These are phyloP conservation scores for Macrostomum cliftonense DNA, from an alignment of 2,888 invertebrate species.

Conservation along the genomic window DNA sequence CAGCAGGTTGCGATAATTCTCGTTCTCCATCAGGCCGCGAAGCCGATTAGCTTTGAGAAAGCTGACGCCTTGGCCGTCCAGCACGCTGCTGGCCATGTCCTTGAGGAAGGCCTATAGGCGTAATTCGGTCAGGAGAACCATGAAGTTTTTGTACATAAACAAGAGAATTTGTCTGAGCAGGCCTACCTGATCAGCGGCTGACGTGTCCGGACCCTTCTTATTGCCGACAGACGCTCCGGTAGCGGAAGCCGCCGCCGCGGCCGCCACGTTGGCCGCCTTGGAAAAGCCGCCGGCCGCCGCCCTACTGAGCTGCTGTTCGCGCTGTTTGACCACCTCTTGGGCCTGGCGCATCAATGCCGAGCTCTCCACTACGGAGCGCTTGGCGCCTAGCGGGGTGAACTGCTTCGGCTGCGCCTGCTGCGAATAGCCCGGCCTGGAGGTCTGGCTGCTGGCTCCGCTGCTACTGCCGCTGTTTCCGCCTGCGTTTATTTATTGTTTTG, in stretches of 20 bases:
- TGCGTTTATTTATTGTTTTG: no score
- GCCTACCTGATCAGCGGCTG: neutral
- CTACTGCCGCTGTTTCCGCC: no score
- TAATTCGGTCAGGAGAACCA: no score
- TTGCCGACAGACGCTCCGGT: neutral
- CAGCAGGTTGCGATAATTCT: constrained; percentile 84
- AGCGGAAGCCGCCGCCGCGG: neutral
- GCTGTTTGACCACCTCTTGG: neutral
- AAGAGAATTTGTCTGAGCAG: no score
- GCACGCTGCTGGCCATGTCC: constrained; percentile 63
- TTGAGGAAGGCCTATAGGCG: constrained; percentile 73
- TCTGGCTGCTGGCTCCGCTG: neutral
- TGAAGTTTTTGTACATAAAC: no score
- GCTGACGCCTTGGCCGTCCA: constrained; percentile 80
- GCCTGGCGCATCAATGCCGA: neutral
- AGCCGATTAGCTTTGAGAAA: constrained; percentile 81
- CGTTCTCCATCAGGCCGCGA: constrained; percentile 92
- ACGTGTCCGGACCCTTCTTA: neutral
- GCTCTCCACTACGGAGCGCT: constrained; percentile 1
- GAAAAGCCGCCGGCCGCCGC: neutral
- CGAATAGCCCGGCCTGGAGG: neutral
- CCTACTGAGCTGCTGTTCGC: neutral
- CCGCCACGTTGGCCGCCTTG: neutral
- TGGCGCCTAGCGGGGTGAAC: neutral
- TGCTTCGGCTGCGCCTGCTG: neutral